Conservation (phyloP, 2,797 vertebrate species). For the Aulostomus chinensis region DNA sequence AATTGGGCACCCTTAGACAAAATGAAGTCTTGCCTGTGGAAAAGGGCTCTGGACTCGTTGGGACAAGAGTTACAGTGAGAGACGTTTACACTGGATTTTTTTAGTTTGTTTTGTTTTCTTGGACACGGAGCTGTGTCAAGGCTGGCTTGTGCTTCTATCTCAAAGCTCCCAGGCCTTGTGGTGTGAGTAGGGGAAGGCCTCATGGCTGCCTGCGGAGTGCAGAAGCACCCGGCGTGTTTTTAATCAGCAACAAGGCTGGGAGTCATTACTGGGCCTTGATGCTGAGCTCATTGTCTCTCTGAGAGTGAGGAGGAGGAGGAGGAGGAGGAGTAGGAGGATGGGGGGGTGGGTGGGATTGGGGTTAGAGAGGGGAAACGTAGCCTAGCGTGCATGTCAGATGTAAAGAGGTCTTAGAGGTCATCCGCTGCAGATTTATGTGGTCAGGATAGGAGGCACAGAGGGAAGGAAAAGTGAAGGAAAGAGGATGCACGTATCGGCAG, state of each 20-base stretch:
- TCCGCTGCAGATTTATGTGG: conserved; percentile 55
- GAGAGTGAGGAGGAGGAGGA: conserved; percentile 19
- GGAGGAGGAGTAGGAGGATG: background rate
- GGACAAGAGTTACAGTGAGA: conserved; percentile 29
- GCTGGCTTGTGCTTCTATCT: conserved; percentile 38
- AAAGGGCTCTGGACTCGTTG: conserved; percentile 30
- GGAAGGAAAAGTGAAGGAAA: conserved; percentile 24
- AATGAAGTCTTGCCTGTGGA: conserved; percentile 46
- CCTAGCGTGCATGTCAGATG: conserved; percentile 60
- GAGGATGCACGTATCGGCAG: conserved; percentile 19
- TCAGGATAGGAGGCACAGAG: conserved; percentile 36
- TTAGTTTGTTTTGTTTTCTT: conserved; percentile 35
- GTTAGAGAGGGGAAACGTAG: conserved; percentile 28
- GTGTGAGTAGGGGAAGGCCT: conserved; percentile 58
- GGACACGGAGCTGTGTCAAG: conserved; percentile 27
- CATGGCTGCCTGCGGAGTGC: conserved; percentile 75
- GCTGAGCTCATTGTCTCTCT: conserved; percentile 82
- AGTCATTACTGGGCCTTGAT: conserved; percentile 78
- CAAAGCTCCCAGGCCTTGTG: conserved; percentile 36
- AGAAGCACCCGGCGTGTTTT: conserved; percentile 86
- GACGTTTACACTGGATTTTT: conserved; percentile 16
- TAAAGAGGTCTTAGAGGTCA: conserved; percentile 64
- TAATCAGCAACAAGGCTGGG: conserved; percentile 84
- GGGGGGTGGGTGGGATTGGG: background rate
- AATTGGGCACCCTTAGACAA: conserved; percentile 37